Evolutionary conservation across 92 coral and sea anemone species (phyloP), one percentile per base, ranked within the genome.

Genomic region (Porites divaricata): DNA sequence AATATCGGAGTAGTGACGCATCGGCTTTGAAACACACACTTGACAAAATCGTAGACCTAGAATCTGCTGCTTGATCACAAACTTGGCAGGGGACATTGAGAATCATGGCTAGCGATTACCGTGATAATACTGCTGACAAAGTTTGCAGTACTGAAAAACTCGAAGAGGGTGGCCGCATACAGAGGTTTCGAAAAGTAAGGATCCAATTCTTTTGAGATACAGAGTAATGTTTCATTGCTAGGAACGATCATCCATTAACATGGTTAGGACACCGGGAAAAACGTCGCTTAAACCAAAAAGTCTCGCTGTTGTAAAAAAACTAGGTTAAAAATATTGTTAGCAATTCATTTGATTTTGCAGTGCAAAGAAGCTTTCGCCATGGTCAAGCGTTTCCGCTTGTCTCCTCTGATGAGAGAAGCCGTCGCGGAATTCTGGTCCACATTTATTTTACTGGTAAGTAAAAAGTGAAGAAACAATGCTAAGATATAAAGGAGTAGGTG

Each of bases 341-440:
- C 17, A 12, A 12, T 57, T 17, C 10, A 57, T 61, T 61, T 61
- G 17, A 16, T 61, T 61, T 48, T 54, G 25, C 75, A 80, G 85
- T 67, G 83, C 15, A 21, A 26, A 35, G n/a, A 19, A 54, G 67
- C 17, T 5, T 54, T 26, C 24, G 6, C 8, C 67, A 80, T 80
- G 85, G 79, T 72, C 17, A 75, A 21, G 17, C 86, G 88, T 54
- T 75, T 84, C 48, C 88, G 89, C 50, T 72, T 84, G 15, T 93
- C 95, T 22, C 83, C 85, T 13, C 70, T 90, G 89, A 71, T 89
- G 83, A 89, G 93, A 63, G 90, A 91, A 57, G 95, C 90, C 9
- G 81, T 92, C 20, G 95, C 98, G 9, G 98, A 94, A 67, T 94
- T 94, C 67, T 82, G 90, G 56, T 70, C 90, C 22, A 94, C 98